A percentile compares a stretch with the other conserved stretches of the same genome.
Evolutionary conservation across 2,797 vertebrate genomes (phyloP).

Genomic region (Neostethus bicornis): DNA sequence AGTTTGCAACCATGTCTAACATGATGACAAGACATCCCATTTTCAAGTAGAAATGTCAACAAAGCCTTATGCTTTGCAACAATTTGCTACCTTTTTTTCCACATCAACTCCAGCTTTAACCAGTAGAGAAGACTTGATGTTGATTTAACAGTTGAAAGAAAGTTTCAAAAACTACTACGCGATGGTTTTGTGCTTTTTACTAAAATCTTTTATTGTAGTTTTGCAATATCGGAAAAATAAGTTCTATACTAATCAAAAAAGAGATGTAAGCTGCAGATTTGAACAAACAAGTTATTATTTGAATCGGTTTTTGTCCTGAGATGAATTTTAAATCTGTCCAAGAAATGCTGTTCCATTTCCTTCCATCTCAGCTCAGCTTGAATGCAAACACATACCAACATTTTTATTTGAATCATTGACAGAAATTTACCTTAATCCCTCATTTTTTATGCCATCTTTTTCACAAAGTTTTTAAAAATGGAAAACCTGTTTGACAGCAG

Average conservation of each 20-base stretch:
- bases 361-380: not conserved
- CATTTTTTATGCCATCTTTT: not conserved
- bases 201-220: no score
- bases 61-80: slow-evolving; percentile 4
- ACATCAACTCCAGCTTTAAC: not conserved
- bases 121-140: not conserved
- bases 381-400: not conserved
- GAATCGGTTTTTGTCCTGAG: not conserved
- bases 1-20: slow-evolving; percentile 15
- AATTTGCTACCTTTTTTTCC: slow-evolving; percentile 12
- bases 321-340: not conserved
- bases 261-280: no score
- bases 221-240: no score
- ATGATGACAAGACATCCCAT: slow-evolving; percentile 9
- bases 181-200: slow-evolving; percentile 8
- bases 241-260: no score
- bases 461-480: not conserved
- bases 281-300: not conserved
- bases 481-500: not conserved
- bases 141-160: slow-evolving; percentile 8
- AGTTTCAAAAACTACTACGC: not conserved
- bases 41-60: slow-evolving; percentile 30
- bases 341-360: not conserved
- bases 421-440: not conserved
- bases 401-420: not conserved